Evolutionary conservation across 2,797 vertebrate species (phyloP).

Genomic region (Agapornis canus): DNA sequence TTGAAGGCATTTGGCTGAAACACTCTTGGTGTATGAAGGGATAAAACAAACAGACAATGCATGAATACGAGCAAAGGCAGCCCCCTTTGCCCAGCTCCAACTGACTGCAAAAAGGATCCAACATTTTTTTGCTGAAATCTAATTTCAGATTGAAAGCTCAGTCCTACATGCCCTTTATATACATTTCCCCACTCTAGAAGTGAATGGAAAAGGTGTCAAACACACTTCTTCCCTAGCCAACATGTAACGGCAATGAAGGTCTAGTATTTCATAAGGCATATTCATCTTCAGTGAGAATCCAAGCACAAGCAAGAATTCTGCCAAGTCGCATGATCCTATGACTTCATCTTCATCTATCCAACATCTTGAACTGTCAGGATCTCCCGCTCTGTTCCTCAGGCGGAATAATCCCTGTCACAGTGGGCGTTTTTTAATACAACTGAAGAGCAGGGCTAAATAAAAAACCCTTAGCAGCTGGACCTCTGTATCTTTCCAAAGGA

Average conservation of each 20-base stretch:
- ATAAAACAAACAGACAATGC: neutral
- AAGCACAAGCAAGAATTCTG: slow-evolving; percentile 27
- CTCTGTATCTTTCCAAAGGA: neutral
- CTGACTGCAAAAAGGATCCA: neutral
- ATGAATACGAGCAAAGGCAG: neutral
- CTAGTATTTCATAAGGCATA: slow-evolving; percentile 63
- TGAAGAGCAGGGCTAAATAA: neutral
- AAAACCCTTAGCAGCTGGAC: neutral
- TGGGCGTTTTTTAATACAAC: neutral
- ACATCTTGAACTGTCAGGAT: neutral
- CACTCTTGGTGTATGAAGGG: neutral
- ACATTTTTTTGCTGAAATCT: neutral
- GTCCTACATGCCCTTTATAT: neutral
- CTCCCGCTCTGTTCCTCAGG: neutral
- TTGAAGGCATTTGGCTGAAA: neutral
- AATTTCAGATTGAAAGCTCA: neutral
- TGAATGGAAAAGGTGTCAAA: neutral
- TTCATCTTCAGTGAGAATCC: slow-evolving; percentile 43
- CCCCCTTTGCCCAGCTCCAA: neutral
- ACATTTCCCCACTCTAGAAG: neutral
- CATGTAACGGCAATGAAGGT: neutral
- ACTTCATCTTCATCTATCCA: slow-evolving; percentile 10
- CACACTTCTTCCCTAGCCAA: neutral
- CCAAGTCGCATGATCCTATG: rapidly evolving
- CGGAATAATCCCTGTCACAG: neutral